Evolutionary conservation across 2,888 invertebrate species (phyloP).

Genomic region (Aricia artaxerxes): DNA sequence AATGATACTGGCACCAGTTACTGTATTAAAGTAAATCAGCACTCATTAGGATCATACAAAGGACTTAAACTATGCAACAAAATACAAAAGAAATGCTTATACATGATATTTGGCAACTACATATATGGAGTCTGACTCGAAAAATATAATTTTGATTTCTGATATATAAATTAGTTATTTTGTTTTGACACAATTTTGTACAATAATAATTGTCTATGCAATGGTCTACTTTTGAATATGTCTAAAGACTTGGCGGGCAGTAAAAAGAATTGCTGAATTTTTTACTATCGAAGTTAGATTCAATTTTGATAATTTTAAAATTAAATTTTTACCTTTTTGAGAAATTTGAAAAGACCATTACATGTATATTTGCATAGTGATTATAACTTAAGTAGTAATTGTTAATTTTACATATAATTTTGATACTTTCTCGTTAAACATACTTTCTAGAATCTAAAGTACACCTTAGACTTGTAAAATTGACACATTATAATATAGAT

Average conservation of each 20-base stretch:
- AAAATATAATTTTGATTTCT: constrained; percentile 14
- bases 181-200: constrained; percentile 70
- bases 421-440: neutral
- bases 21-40: neutral
- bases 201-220: constrained; percentile 40
- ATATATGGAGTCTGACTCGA: constrained; percentile 15
- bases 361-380: constrained; percentile 1
- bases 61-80: constrained; percentile 8
- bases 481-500: neutral
- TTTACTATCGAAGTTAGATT: no score
- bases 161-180: neutral
- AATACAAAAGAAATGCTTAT: neutral
- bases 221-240: neutral
- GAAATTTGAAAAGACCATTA: neutral
- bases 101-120: constrained; percentile 16
- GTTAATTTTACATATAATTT: constrained; percentile 16
- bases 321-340: no score
- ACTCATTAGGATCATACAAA: neutral
- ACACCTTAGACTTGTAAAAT: constrained; percentile 1
- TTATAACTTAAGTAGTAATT: constrained; percentile 33
- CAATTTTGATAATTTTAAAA: no score
- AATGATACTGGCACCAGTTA: no score
- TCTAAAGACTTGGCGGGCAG: neutral
- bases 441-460: neutral
- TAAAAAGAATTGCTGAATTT: neutral